phyloP scores from a whole-genome alignment of 2,797 vertebrate species.

The Podargus strigoides region DNA sequence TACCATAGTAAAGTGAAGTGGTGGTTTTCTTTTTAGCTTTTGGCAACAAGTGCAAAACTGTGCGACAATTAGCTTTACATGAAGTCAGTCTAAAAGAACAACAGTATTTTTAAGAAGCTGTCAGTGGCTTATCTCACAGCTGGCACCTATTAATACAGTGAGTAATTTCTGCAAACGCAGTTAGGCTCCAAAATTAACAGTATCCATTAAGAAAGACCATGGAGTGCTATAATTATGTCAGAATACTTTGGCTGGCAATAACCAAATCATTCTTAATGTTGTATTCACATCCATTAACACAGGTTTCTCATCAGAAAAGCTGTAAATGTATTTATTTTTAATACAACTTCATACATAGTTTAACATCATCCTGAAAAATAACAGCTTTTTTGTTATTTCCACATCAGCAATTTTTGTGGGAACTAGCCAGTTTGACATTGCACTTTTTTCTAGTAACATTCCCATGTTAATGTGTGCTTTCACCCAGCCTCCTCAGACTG shows the following conservation, averaged over 20 bases:
- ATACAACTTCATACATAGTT: neutral
- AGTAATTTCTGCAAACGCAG: conserved; percentile 36
- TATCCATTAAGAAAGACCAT: conserved; percentile 19
- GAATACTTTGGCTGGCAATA: conserved; percentile 16
- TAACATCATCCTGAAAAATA: neutral
- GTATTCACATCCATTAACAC: neutral
- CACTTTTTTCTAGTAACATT: neutral
- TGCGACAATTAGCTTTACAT: neutral
- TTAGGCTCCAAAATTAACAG: conserved; percentile 40
- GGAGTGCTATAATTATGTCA: conserved; percentile 16
- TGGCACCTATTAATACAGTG: conserved; percentile 42
- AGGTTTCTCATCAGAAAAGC: conserved; percentile 7
- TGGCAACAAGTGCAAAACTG: neutral
- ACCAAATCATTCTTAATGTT: neutral
- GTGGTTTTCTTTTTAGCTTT: conserved; percentile 11
- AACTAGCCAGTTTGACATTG: neutral
- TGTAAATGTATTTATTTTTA: neutral
- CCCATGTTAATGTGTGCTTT: neutral
- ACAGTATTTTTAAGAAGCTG: conserved; percentile 22
- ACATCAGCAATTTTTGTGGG: neutral
- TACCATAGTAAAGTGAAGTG: neutral
- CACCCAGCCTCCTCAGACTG: neutral
- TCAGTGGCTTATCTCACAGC: conserved; percentile 47
- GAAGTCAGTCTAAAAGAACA: conserved; percentile 16
- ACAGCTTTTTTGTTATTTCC: neutral